phyloP scores from a whole-genome alignment of 1,140 invertebrate species.

The Oscheius sp. region DNA sequence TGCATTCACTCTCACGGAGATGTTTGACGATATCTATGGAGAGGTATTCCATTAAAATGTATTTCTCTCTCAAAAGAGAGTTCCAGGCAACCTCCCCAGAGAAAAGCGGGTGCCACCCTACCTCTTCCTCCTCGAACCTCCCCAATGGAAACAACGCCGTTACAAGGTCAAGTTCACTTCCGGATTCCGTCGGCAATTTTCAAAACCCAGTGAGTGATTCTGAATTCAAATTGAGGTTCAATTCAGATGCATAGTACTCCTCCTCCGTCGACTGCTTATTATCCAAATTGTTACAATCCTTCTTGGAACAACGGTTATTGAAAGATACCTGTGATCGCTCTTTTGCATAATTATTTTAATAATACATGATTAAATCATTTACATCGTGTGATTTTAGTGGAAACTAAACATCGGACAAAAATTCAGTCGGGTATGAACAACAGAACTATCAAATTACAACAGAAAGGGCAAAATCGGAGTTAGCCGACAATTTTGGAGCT shows the following conservation, averaged over 20 bases:
- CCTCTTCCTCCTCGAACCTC: not conserved
- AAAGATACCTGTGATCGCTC: too few species aligned
- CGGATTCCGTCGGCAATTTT: not conserved
- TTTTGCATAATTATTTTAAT: too few species aligned
- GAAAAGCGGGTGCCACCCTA: not conserved
- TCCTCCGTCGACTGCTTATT: not conserved
- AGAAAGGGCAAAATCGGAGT: too few species aligned
- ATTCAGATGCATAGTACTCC: not conserved
- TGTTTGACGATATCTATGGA: constrained; percentile 50
- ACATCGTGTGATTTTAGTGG: too few species aligned
- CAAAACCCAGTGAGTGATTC: too few species aligned
- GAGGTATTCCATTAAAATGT: not conserved
- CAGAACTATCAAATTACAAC: too few species aligned
- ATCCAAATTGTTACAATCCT: not conserved
- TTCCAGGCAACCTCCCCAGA: not conserved
- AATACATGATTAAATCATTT: too few species aligned
- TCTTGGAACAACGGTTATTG: not conserved
- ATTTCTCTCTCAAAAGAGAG: not conserved
- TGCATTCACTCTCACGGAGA: constrained; percentile 54
- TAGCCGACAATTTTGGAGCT: too few species aligned
- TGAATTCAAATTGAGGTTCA: not conserved
- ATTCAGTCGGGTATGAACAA: too few species aligned
- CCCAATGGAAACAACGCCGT: not conserved
- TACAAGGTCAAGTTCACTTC: not conserved
- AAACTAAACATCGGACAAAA: too few species aligned